Evolutionary conservation across 2,797 vertebrate genomes (phyloP).

Genomic region (Spondyliosoma cantharus): DNA sequence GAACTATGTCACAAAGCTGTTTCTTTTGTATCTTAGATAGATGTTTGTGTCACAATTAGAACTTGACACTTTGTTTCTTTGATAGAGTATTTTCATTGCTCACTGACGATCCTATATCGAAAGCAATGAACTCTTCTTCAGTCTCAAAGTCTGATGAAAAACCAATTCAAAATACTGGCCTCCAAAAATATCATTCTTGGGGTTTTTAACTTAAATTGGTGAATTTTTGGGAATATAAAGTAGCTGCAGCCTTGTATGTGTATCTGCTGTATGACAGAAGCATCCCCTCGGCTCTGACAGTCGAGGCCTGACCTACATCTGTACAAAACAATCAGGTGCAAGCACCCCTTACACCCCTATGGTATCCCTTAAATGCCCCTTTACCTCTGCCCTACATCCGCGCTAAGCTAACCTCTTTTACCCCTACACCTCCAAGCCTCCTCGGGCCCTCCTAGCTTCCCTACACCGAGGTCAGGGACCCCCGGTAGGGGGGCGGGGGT

Average conservation of each 20-base stretch:
- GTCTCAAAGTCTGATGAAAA: background rate
- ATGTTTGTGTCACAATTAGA: background rate
- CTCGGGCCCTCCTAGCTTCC: conserved; percentile 14
- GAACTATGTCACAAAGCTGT: background rate
- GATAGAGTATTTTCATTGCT: no score
- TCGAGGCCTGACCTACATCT: conserved; percentile 64
- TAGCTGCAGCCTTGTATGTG: background rate
- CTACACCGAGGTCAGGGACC: conserved; percentile 55
- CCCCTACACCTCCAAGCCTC: conserved; percentile 36
- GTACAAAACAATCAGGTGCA: conserved; percentile 50
- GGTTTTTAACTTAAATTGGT: no score
- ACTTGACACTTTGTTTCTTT: background rate
- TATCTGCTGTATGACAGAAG: no score
- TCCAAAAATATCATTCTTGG: background rate
- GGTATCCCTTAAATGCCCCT: background rate
- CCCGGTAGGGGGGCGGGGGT: conserved; percentile 49
- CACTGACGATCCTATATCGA: background rate
- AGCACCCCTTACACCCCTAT: background rate
- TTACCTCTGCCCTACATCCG: conserved; percentile 58
- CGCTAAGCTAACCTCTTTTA: conserved; percentile 27
- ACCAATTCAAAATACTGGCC: background rate
- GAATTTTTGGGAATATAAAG: no score
- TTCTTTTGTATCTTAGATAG: background rate
- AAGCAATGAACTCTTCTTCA: background rate
- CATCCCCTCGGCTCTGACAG: background rate